These are phyloP conservation scores for Matsumurasca onukii DNA, from an alignment of 1,140 invertebrate genomes.

Conservation along the genomic window DNA sequence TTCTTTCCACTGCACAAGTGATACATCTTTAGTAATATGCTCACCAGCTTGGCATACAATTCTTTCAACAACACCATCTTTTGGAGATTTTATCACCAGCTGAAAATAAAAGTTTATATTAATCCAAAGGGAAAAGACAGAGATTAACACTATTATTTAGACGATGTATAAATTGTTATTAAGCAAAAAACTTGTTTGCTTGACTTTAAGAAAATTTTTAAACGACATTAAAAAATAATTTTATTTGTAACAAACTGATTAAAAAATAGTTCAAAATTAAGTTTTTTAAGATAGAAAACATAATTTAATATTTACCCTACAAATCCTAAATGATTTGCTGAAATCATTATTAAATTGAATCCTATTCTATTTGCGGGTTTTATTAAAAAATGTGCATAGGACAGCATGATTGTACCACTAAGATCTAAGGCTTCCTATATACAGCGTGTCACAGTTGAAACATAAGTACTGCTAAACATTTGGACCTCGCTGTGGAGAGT, in stretches of 20 bases:
- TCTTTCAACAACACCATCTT: conserved; percentile 71
- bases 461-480: too few relatives aligned
- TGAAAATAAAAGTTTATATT: conserved; percentile 46
- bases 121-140: conserved; percentile 34
- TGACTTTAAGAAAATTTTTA: background rate
- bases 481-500: too few relatives aligned
- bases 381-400: too few relatives aligned
- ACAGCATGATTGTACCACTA: too few relatives aligned
- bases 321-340: too few relatives aligned
- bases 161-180: background rate
- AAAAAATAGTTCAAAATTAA: too few relatives aligned
- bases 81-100: conserved; percentile 82
- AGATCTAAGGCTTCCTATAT: too few relatives aligned
- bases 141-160: background rate
- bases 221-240: background rate
- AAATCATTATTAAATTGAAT: too few relatives aligned
- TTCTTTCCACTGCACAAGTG: conserved; percentile 50
- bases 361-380: too few relatives aligned
- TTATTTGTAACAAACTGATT: conserved; percentile 8
- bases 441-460: too few relatives aligned
- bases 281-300: too few relatives aligned
- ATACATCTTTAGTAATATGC: conserved; percentile 75
- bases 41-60: conserved; percentile 76
- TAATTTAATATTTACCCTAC: too few relatives aligned
- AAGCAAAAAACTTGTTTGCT: background rate